A percentile compares a stretch with the other conserved stretches of the same genome.
phyloP scores from a whole-genome alignment of 2,888 invertebrate species.

The Mystacides longicornis region DNA sequence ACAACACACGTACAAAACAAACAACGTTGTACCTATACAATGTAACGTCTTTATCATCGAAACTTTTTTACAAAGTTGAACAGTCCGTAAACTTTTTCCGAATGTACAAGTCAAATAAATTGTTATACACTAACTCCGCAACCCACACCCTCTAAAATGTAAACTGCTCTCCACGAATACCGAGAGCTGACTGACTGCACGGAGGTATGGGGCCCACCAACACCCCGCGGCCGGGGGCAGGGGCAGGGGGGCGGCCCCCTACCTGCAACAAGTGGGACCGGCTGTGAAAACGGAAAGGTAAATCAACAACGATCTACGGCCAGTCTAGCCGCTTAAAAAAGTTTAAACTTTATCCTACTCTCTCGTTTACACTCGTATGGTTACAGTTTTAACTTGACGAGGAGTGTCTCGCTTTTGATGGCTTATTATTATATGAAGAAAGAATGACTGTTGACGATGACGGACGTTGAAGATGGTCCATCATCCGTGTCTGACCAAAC shows the following conservation, averaged over 20 bases:
- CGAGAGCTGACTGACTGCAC: constrained; percentile 22
- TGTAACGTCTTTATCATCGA: not conserved
- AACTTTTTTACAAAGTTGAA: not conserved
- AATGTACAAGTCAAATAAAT: constrained; percentile 6
- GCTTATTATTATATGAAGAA: not conserved
- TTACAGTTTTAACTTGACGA: not conserved
- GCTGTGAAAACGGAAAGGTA: constrained; percentile 9
- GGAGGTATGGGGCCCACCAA: constrained; percentile 12
- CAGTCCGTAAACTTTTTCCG: constrained; percentile 12
- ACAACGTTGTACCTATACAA: not conserved
- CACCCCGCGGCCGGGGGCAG: constrained; percentile 5
- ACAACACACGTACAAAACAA: not conserved
- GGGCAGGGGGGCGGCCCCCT: constrained; percentile 7
- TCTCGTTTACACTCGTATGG: not conserved
- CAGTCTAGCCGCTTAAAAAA: not conserved
- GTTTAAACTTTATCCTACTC: not conserved
- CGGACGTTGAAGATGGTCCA: not conserved
- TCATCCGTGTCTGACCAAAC: not conserved
- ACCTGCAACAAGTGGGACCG: constrained; percentile 14
- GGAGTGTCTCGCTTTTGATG: not conserved
- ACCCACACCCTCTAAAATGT: not conserved
- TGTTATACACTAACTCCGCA: not conserved
- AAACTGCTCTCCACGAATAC: constrained; percentile 17
- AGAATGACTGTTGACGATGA: not conserved
- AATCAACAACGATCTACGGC: not conserved